These are phyloP conservation scores for Carettochelys insculpta DNA, from an alignment of 2,113 vertebrate genomes.

Conservation along the genomic window DNA sequence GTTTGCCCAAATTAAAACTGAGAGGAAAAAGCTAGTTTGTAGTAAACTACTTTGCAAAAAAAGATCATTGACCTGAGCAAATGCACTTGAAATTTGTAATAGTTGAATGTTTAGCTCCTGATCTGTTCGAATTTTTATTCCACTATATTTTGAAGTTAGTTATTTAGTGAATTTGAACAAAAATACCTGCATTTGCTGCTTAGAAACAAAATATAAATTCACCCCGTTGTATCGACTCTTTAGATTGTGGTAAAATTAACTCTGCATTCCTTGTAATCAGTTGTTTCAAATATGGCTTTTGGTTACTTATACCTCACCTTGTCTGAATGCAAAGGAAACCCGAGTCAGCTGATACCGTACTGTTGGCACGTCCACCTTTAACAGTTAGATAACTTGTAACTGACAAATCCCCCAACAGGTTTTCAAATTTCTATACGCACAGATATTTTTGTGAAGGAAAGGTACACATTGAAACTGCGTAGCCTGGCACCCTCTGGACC, in stretches of 20 bases:
- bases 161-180: background rate
- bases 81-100: background rate
- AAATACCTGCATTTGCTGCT: background rate
- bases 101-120: background rate
- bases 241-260: background rate
- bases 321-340: too few species aligned
- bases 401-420: background rate
- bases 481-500: too few species aligned
- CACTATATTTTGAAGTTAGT: background rate
- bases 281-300: background rate
- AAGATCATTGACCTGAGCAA: background rate
- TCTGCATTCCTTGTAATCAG: background rate
- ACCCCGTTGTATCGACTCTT: accelerated
- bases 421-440: background rate
- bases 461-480: too few species aligned
- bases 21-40: background rate
- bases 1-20: background rate
- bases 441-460: background rate
- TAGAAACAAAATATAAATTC: background rate
- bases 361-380: background rate
- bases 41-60: background rate
- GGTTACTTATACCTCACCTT: background rate
- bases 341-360: background rate
- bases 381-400: background rate
- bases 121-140: background rate